These are phyloP conservation scores for Atherix ibis DNA, from an alignment of 2,888 invertebrate genomes.

Conservation along the genomic window DNA sequence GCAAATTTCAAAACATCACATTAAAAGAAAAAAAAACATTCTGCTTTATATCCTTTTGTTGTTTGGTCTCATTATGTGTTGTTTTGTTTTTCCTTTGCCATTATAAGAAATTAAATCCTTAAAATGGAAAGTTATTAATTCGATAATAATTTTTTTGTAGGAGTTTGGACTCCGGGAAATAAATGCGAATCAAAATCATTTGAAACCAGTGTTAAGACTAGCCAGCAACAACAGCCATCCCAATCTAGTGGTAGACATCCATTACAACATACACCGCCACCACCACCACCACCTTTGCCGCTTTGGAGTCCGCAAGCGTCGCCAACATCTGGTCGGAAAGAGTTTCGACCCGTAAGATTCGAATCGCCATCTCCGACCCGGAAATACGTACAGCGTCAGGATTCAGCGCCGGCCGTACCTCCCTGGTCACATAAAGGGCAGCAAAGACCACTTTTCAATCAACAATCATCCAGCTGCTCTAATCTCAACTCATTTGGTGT, in stretches of 20 bases:
- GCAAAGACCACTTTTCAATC: constrained; percentile 28
- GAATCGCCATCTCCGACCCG: constrained; percentile 49
- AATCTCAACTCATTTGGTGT: constrained; percentile 21
- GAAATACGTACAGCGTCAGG: constrained; percentile 17
- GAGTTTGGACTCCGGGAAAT: constrained; percentile 42
- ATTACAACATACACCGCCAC: no score
- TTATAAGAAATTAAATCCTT: no score
- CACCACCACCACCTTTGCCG: constrained; percentile 46
- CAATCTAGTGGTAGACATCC: no score
- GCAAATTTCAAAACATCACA: no score
- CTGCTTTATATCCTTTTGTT: no score
- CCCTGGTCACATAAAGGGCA: constrained; percentile 16
- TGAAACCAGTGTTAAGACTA: no score
- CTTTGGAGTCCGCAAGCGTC: constrained; percentile 70
- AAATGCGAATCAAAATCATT: constrained; percentile 4
- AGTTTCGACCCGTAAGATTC: constrained; percentile 64
- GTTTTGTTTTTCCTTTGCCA: no score
- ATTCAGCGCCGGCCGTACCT: constrained; percentile 14
- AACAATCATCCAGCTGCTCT: constrained; percentile 44
- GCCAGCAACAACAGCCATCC: no score
- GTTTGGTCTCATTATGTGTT: no score
- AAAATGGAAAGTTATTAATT: no score
- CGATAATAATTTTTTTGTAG: constrained; percentile 20
- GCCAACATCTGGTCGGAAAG: constrained; percentile 56
- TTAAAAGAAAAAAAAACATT: no score